Evolutionary conservation across 2,888 invertebrate genomes (phyloP), one percentile per base, ranked within the genome.

Genomic region (Amiota communis): DNA sequence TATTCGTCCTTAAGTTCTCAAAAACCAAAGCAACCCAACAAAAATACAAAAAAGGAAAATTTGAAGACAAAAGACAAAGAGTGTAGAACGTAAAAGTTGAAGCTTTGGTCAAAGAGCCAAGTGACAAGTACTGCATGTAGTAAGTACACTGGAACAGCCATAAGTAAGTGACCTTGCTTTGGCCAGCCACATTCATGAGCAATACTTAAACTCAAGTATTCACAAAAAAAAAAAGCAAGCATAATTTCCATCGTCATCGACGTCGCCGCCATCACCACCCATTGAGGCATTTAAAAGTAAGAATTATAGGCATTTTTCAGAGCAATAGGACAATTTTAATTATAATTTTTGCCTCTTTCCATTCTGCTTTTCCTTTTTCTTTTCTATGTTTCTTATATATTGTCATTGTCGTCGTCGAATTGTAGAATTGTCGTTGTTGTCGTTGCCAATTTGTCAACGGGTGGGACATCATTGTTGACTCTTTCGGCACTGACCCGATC

Each of bases 371-470:
- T 36, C 36, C 2, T 36, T 36, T 2, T 36, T 36, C 36, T 36
- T 36, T 36, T 36, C 36, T 36, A 36, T 36, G 36, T 36, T 36
- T 36, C 36, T 36, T 36, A 4, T 6, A 36, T 36, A 17, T 69
- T 63, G 71, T 61, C 75, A 71, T 61, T 53, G 67, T 59, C 78
- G 73, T 48, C 46, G 61, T 71, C 61, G 74, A 36, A 36, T 36
- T 72, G 68, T 80, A 77, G 81, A 77, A 73, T 74, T 81, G 69
- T 77, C 77, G 71, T 70, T 70, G 74, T 59, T 83, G 83, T 83
- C 86, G 78, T 79, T 83, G 80, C 79, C 83, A 85, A 83, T 83
- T 83, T 85, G 84, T 85, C 86, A 72, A 72, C 23, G 36, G 59
- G 20, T 78, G 36, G 36, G 36, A 36, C 36, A 36, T 36, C 36